Evolutionary conservation across 2,797 vertebrate species (phyloP).

Genomic region (Euthynnus affinis): DNA sequence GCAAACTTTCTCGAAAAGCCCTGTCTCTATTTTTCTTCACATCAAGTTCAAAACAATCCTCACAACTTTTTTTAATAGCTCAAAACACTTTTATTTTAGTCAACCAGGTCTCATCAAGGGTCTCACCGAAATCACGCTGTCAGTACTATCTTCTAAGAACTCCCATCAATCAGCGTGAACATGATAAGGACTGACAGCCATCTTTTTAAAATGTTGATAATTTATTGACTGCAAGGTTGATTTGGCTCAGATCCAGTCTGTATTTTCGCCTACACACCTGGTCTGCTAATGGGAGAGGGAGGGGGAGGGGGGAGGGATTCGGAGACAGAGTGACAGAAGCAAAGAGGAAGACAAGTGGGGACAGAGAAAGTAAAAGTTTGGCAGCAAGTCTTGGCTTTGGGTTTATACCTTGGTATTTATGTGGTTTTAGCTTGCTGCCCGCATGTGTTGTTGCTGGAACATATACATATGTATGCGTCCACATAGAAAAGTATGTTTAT

Average conservation of each 20-base stretch:
- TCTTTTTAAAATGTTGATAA: neutral
- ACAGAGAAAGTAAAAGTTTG: slow-evolving; percentile 62
- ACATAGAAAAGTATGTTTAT: slow-evolving; percentile 21
- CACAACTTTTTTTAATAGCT: slow-evolving; percentile 24
- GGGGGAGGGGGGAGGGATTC: neutral
- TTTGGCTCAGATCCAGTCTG: slow-evolving; percentile 28
- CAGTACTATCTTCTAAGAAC: neutral
- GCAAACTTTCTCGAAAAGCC: slow-evolving; percentile 44
- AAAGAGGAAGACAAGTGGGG: slow-evolving; percentile 41
- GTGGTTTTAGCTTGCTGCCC: slow-evolving; percentile 20
- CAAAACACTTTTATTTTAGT: slow-evolving; percentile 30
- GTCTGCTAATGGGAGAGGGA: slow-evolving; percentile 6
- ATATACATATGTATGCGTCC: slow-evolving; percentile 39
- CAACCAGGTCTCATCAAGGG: neutral
- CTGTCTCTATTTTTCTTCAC: neutral
- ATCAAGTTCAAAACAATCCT: slow-evolving; percentile 36
- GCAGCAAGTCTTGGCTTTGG: slow-evolving; percentile 28
- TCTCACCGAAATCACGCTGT: neutral
- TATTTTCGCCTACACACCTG: slow-evolving; percentile 46
- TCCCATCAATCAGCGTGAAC: slow-evolving; percentile 2
- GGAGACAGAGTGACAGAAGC: slow-evolving; percentile 16
- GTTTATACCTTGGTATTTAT: slow-evolving; percentile 52
- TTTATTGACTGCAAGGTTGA: slow-evolving; percentile 12
- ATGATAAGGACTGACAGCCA: neutral
- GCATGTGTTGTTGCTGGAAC: slow-evolving; percentile 32